Percentiles rank a stretch among this genome's conserved stretches.
phyloP scores from a whole-genome alignment of 2,113 vertebrate genomes.

The Ranitomeya variabilis region DNA sequence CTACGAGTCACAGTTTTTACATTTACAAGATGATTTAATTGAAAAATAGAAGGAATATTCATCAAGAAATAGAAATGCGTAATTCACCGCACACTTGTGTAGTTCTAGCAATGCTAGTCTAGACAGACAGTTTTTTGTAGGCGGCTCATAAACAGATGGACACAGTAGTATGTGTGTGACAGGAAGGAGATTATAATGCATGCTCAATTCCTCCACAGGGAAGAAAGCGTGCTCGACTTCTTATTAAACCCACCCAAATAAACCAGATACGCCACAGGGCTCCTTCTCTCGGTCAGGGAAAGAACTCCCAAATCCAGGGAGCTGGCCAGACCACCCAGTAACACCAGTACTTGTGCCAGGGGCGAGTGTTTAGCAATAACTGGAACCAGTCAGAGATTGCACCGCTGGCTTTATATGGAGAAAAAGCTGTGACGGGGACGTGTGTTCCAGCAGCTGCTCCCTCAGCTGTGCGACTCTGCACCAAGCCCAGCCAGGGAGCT shows the following conservation, averaged over 20 bases:
- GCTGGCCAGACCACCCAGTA: slow-evolving; percentile 82
- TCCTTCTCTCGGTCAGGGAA: slow-evolving; percentile 63
- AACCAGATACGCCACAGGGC: slow-evolving; percentile 39
- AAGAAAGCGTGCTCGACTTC: slow-evolving; percentile 43
- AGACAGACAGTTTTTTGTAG: background rate
- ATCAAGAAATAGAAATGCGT: background rate
- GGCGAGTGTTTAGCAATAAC: slow-evolving; percentile 83
- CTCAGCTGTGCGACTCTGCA: slow-evolving; percentile 71
- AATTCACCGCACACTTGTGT: background rate
- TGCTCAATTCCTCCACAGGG: slow-evolving; percentile 59
- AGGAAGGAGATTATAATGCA: slow-evolving; percentile 52
- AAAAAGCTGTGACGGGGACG: slow-evolving; percentile 68
- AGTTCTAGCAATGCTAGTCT: background rate
- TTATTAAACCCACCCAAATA: slow-evolving; percentile 57
- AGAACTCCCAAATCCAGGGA: slow-evolving; percentile 65
- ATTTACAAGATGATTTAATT: background rate
- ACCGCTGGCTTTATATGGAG: slow-evolving; percentile 84
- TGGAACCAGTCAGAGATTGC: slow-evolving; percentile 82
- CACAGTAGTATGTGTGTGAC: slow-evolving; percentile 46
- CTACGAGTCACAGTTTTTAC: background rate
- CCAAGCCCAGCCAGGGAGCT: slow-evolving; percentile 69
- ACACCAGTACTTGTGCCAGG: slow-evolving; percentile 81
- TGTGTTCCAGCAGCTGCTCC: slow-evolving; percentile 63
- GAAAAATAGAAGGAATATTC: background rate
- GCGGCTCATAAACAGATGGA: slow-evolving; percentile 45